Evolutionary conservation across 2,113 vertebrate genomes (phyloP).

Genomic region (Ceyx margarethae): DNA sequence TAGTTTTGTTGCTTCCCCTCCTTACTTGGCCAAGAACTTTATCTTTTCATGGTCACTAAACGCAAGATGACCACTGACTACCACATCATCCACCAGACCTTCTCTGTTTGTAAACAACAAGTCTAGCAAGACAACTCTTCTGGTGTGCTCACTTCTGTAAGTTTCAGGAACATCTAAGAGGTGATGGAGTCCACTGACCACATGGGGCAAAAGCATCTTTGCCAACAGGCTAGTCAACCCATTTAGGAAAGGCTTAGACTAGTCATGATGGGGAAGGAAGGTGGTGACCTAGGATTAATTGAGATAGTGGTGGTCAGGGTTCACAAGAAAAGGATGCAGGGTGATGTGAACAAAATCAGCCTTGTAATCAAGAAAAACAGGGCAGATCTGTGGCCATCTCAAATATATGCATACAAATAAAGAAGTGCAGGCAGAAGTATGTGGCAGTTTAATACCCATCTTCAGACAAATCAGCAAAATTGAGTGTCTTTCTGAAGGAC

Average conservation of each 20-base stretch:
- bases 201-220: background rate
- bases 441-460: background rate
- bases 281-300: background rate
- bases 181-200: background rate
- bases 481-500: background rate
- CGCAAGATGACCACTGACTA: too few relatives aligned
- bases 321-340: background rate
- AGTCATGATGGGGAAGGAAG: fast-evolving
- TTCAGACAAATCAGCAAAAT: background rate
- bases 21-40: too few relatives aligned
- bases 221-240: background rate
- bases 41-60: too few relatives aligned
- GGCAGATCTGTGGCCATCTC: background rate
- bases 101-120: too few relatives aligned
- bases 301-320: background rate
- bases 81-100: too few relatives aligned
- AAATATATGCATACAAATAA: background rate
- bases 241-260: background rate
- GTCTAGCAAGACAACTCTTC: too few relatives aligned
- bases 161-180: background rate
- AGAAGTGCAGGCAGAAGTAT: background rate
- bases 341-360: background rate
- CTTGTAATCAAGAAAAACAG: background rate
- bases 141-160: background rate
- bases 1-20: too few relatives aligned